Evolutionary conservation across 64 coral and sea anemone genomes (phyloP), one percentile per base, ranked within the genome.

Genomic region (Actinia equina): DNA sequence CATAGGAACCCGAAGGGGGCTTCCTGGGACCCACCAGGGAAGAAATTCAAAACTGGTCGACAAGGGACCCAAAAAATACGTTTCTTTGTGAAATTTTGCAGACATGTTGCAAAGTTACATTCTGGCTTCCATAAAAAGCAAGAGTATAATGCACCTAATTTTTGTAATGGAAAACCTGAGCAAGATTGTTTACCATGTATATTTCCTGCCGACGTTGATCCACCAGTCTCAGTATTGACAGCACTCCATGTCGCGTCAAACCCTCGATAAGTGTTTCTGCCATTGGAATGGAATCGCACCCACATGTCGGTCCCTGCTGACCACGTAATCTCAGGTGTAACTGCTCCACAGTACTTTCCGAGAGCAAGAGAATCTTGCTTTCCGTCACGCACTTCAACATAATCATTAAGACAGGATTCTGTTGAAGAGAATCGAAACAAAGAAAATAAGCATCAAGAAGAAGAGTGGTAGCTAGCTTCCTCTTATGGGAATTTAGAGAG

Each of bases 381-480:
- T 11, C 80, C 80, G 53, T 82, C 80, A 51, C 80, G 80, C 10
- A 82, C 53, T 57, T 82, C 80, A 6, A 82, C 45, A 57, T 82
- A 82, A 43, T 82, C 80, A 52, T 82, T 82, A 6, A 57, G 6
- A n/a, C 80, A 82, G 80, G 44, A 52, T 14, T 51, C 53, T 52
- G 80, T 57, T 52, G 19, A 20, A 52, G 3, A 17, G 3, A 74
- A 74, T 25, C 9, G 4, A 13, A 23, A 9, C 55, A 11, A 14
- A 49, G 46, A 49, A 54, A 54, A 54, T 54, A 54, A 57, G 15
- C 2, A 16, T 57, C 55, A 57, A 13, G 11, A 1, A 12, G 52
- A 8, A 54, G 52, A 54, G 2, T 8, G 52, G 52, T 12, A 54
- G 52, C 52, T 8, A 54, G 52, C 52, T 54, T 12, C 12, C 12